Evolutionary conservation across 2,888 invertebrate species (phyloP), one percentile per base, ranked within the genome.

Genomic region (Pseudoips prasinana): DNA sequence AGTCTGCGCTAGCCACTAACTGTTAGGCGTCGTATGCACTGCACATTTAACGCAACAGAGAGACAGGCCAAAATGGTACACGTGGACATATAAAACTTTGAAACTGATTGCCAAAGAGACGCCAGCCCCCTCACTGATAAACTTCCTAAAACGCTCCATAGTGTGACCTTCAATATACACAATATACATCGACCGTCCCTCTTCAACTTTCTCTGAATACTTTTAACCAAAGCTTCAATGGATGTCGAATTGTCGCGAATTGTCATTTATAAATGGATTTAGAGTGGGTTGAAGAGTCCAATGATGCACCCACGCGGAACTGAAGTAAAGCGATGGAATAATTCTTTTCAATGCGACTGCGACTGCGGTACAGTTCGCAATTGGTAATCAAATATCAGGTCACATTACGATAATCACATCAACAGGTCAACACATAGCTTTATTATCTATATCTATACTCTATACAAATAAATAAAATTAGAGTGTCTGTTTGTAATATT

Each of bases 41-140:
- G 39, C 46, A 48, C 52, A 56, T 61, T 62, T 56, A 58, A 44
- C 44, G 40, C 42, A 31, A 42, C 18, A 33, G 46, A 42, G 44
- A 46, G 45, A 51, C 56, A 54, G 52, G 61, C 59, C 58, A 60
- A 65, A 61, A 51, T 54, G 47, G 43, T 44, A 55, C 72, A 72
- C 67, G 69, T 67, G 72, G 57, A 56, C 38, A 51, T 53, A 75
- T 75, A 73, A 73, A 75, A 74, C 71, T 63, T 48, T 44, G 49
- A 60, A 73, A 71, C 65, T 70, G 72, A 74, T 67, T 63, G 61
- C 58, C 54, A 43, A 57, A 50, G 53, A 54, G 60, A 58, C 62
- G 66, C 61, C 61, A 56, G 45, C 33, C 44, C 39, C 47, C 34
- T 31, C 44, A 40, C 45, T 25, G 35, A 29, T 20, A 36, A 41